phyloP scores from a whole-genome alignment of 2,113 vertebrate genomes.

The Smithornis capensis region DNA sequence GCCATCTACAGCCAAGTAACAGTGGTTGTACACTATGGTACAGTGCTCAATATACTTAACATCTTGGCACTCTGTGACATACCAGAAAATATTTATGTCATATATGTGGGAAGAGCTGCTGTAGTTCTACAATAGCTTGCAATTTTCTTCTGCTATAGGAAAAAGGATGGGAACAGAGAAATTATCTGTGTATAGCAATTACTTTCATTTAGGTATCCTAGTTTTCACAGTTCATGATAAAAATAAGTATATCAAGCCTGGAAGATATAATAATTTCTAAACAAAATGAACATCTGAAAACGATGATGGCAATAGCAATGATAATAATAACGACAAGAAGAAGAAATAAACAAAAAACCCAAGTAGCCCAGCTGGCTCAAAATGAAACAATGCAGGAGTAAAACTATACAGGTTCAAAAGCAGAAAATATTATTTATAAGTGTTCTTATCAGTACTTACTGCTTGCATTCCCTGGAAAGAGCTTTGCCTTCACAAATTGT shows the following conservation, averaged over 20 bases:
- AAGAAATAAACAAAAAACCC: neutral
- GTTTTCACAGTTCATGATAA: neutral
- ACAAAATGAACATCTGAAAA: neutral
- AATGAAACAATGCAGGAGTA: neutral
- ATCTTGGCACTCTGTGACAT: neutral
- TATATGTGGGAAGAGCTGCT: neutral
- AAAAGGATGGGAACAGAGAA: neutral
- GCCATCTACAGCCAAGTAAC: neutral
- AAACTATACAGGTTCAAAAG: neutral
- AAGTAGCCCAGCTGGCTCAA: neutral
- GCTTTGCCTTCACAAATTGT: neutral
- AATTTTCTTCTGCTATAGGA: neutral
- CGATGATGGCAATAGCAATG: neutral
- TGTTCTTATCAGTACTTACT: neutral
- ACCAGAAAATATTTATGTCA: neutral
- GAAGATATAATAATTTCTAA: neutral
- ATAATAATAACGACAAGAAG: neutral
- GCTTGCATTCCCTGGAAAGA: neutral
- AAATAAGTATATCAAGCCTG: neutral
- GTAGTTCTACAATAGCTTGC: neutral
- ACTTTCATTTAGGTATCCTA: neutral
- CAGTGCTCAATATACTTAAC: neutral
- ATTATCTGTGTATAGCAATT: neutral
- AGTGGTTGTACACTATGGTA: neutral
- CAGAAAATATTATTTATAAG: neutral